Percentiles rank a stretch among this genome's conserved stretches.
Evolutionary conservation across 2,888 invertebrate genomes (phyloP).

Genomic region (Acanthacorydalis orientalis): DNA sequence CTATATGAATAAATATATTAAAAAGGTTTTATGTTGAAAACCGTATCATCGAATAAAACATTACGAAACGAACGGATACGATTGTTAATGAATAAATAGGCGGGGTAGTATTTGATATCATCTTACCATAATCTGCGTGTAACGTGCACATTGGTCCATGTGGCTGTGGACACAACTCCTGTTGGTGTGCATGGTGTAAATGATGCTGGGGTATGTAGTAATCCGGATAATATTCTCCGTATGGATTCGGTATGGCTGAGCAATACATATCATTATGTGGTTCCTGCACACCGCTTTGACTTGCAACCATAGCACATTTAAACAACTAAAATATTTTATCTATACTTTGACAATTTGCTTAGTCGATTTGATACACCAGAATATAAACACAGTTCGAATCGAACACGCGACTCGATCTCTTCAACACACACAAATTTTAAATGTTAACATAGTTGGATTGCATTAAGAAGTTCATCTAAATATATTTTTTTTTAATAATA

Average conservation of each 20-base stretch:
- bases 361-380: no score
- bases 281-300: slow-evolving; percentile 24
- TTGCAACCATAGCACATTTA: slow-evolving; percentile 26
- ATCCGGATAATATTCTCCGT: slow-evolving; percentile 40
- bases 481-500: no score
- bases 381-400: no score
- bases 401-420: no score
- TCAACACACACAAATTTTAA: no score
- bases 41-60: background rate
- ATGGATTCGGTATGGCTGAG: slow-evolving; percentile 24
- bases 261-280: slow-evolving; percentile 28
- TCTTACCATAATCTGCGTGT: slow-evolving; percentile 58
- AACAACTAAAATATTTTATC: background rate
- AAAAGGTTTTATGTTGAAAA: no score
- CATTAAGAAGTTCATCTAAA: no score
- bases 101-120: background rate
- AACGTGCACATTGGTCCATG: slow-evolving; percentile 51
- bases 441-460: no score
- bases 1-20: no score
- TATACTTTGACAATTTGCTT: no score
- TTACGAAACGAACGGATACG: background rate
- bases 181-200: slow-evolving; percentile 10
- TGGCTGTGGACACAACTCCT: slow-evolving; percentile 45
- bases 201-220: slow-evolving; percentile 29
- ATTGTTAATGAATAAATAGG: background rate